Conservation (phyloP, 2,797 vertebrate species). For the Microcaecilia unicolor region DNA sequence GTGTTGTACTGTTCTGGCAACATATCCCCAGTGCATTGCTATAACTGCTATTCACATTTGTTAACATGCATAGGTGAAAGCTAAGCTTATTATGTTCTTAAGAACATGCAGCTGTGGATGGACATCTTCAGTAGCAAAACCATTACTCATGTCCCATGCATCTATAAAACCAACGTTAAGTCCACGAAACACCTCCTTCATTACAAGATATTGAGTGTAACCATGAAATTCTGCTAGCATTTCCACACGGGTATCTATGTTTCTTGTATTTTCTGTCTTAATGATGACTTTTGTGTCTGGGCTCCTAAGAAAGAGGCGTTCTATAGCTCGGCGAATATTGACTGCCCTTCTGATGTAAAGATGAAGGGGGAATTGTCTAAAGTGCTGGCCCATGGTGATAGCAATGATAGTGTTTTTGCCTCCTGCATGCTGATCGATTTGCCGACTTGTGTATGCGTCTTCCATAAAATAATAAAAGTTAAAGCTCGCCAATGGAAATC, state of each 20-base stretch:
- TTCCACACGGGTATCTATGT: neutral
- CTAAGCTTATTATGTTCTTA: conserved; percentile 21
- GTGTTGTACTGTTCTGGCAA: no score
- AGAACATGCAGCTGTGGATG: neutral
- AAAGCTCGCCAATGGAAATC: neutral
- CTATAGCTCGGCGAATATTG: conserved; percentile 4
- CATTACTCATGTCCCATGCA: conserved; percentile 25
- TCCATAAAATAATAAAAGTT: conserved; percentile 3
- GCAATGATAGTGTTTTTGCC: conserved; percentile 3
- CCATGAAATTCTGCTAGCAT: conserved; percentile 14
- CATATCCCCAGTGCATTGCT: no score
- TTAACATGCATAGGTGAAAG: conserved; percentile 27
- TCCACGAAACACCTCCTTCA: conserved; percentile 20
- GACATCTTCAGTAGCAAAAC: neutral
- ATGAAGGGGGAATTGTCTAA: conserved; percentile 8
- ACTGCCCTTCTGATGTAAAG: conserved; percentile 18
- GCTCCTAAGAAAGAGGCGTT: conserved; percentile 15
- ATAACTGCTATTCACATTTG: no score
- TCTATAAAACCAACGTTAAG: conserved; percentile 18
- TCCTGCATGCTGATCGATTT: neutral
- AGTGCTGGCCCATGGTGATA: conserved; percentile 15
- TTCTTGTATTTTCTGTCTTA: conserved; percentile 22
- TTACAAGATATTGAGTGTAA: conserved; percentile 16
- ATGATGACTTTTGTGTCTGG: conserved; percentile 19
- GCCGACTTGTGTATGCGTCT: neutral